Base-by-base conservation (phyloP, 2,888 invertebrate species). In the Isoperla grammatica region DNA sequence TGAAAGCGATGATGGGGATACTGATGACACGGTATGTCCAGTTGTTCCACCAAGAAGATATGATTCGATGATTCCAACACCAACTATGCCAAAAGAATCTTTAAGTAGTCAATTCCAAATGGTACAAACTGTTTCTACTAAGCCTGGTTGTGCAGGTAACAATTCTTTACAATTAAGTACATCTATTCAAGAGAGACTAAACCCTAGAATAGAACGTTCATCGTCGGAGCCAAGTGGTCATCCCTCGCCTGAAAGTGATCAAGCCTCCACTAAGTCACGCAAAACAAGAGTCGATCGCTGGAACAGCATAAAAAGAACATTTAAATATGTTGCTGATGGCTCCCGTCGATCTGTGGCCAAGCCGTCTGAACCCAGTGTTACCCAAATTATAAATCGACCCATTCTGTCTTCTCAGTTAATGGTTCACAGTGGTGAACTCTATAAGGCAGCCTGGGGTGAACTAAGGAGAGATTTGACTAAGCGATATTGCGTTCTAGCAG, bases 401-500 rank as follows among this genome's bases (percentile, higher is more conserved):
- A 35, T 4, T 8, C 17, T 29, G 15, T 3, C 17, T 1, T 11
- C 37, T 3, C 49, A 42, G 15, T 17, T 35, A 20, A 42, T 45
- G 1, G 12, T 43, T 4, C 59, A 81, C 66, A 79, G 80, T 67
- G 87, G 87, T 0, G 77, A 79, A 66, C 71, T 87, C 62, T 83
- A 81, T 61, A 79, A 80, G 67, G 69, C 70, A 42, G 65, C 71
- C 13, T 71, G 70, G 1, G 73, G 72, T n/a, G 74, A 75, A 39
- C 72, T 73, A 59, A 82, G 89, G 56, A 88, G 88, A 64, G 89
- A 90, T 71, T 82, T 87, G 69, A 86, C 86, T 63, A 80, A 80
- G n/a, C 79, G 87, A 43, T 85, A 84, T 74, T 87, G 86, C 69
- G 81, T 86, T 42, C 72, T 91, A 20, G 81, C 85, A 3, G 86